Conservation (phyloP, 2,797 vertebrate genomes). For the Meda fulgida region DNA sequence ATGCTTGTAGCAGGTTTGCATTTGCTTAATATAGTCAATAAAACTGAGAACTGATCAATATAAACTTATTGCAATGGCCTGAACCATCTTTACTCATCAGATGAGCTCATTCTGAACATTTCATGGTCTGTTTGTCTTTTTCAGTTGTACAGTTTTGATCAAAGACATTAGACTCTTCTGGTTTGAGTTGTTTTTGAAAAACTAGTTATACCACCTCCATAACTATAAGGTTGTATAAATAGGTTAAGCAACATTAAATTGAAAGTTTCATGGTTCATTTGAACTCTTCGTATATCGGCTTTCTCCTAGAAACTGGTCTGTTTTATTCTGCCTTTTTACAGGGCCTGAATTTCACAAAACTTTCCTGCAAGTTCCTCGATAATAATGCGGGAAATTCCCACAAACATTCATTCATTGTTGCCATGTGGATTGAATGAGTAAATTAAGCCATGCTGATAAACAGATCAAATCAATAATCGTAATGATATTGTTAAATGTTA, state of each 20-base stretch:
- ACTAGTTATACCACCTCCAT: conserved; percentile 37
- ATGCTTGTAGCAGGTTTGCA: not conserved
- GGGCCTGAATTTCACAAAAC: not conserved
- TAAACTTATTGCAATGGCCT: not conserved
- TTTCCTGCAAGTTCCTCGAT: not conserved
- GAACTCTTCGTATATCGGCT: conserved; percentile 63
- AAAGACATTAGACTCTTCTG: conserved; percentile 18
- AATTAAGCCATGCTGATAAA: not conserved
- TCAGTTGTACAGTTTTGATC: not conserved
- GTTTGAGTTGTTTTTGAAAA: conserved; percentile 47
- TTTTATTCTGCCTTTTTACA: too few relatives aligned
- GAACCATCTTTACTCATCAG: not conserved
- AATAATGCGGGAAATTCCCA: not conserved
- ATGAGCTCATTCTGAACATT: not conserved
- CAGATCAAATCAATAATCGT: not conserved
- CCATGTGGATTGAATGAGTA: not conserved
- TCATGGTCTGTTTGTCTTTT: not conserved
- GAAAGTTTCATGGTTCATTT: conserved; percentile 38
- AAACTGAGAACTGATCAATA: not conserved
- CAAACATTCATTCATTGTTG: not conserved
- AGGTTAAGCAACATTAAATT: not conserved
- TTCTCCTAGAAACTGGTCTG: not conserved
- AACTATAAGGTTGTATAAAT: conserved; percentile 1
- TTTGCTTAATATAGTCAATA: not conserved
- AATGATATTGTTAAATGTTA: too few relatives aligned